Conservation (phyloP, 2,888 invertebrate genomes). For the Calameuta filiformis region DNA sequence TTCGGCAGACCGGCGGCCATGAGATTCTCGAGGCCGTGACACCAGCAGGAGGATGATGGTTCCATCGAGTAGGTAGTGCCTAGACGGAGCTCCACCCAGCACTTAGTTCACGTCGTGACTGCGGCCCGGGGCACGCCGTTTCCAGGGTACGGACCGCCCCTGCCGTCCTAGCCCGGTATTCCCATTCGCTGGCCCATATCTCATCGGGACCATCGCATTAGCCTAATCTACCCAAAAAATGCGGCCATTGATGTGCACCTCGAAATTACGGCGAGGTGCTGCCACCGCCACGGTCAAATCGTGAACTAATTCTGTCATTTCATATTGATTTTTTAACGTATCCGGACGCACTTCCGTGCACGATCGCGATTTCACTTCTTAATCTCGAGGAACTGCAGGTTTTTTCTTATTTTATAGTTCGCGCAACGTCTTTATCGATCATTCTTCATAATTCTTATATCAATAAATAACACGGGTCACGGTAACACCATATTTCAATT, state of each 20-base stretch:
- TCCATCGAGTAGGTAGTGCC: slow-evolving; percentile 64
- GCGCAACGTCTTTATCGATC: background rate
- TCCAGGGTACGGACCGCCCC: slow-evolving; percentile 70
- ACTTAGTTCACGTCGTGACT: slow-evolving; percentile 71
- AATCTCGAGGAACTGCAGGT: background rate
- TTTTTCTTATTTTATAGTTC: background rate
- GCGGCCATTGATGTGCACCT: slow-evolving; percentile 60
- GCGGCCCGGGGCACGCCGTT: slow-evolving; percentile 70
- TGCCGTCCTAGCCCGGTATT: slow-evolving; percentile 65
- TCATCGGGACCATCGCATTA: slow-evolving; percentile 67
- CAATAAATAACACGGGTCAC: no score
- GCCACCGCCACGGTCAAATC: slow-evolving; percentile 54
- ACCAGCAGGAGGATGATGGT: slow-evolving; percentile 59
- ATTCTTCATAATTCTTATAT: no score
- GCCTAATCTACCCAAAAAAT: slow-evolving; percentile 65
- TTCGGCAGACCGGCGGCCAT: slow-evolving; percentile 28
- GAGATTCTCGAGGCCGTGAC: slow-evolving; percentile 25
- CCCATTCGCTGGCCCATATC: slow-evolving; percentile 67
- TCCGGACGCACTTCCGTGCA: slow-evolving; percentile 29
- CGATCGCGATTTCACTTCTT: background rate
- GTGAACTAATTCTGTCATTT: slow-evolving; percentile 45
- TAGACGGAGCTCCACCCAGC: slow-evolving; percentile 66
- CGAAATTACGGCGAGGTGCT: slow-evolving; percentile 61
- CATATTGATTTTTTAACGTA: slow-evolving; percentile 54
- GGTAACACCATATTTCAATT: no score